Base-by-base conservation (phyloP, 2,888 invertebrate species). In the Aspidiotus rigidus region DNA sequence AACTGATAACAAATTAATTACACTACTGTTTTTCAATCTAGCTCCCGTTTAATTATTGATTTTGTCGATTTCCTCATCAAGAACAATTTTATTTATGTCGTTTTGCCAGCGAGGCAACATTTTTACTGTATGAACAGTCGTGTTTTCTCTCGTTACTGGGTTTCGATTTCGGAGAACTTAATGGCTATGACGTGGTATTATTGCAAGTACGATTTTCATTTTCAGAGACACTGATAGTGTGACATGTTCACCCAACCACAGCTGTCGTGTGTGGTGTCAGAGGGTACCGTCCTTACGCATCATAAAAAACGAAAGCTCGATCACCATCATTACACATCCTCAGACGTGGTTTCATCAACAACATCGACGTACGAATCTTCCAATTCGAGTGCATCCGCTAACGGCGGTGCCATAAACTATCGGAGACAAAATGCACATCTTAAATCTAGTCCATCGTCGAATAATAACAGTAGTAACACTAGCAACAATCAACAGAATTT, bases 161-260 rank as follows among this genome's bases (percentile, higher is more conserved):
- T 28, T 28, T 28, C 28, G 28, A 28, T 28, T 28, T 28, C 28
- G 28, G 28, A 28, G 28, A 28, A 28, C 28, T 1, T 28, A 28
- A 28, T 28, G 28, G 5, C 28, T 28, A 28, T 28, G 28, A 28
- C 28, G 28, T 28, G 28, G 28, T 28, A 28, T 28, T 28, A 28
- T 28, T 28, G 28, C 28, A 28, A 28, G 28, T 3, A 28, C 28
- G 28, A 62, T 49, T 63, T 10, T n/a, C n/a, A 16, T 59, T 66
- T 59, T 6, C 60, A 67, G 67, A 67, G 69, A 39, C 81, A 89
- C 88, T 87, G 87, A 86, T 86, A 86, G 87, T 87, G 85, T 88
- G 88, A 88, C 88, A 89, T 88, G 88, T 88, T 86, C 86, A 86
- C 86, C 83, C 83, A 82, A 81, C 81, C 83, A 80, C 83, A 83